Percentiles rank a stretch among this genome's conserved stretches.
Evolutionary conservation across 2,113 vertebrate species (phyloP).

Genomic region (Brachionichthys hirsutus): DNA sequence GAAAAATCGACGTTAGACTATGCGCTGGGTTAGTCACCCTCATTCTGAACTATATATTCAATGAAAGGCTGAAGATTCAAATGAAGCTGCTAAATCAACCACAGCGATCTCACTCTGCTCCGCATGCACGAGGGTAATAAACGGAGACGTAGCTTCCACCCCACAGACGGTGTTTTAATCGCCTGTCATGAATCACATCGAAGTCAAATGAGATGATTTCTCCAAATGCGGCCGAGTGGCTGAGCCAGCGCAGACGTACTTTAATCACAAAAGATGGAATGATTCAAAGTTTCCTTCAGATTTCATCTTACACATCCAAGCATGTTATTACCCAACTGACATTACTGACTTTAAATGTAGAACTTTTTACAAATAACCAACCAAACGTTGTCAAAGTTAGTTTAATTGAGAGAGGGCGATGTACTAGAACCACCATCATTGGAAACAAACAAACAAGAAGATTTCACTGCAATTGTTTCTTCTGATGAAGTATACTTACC

Average conservation of each 20-base stretch:
- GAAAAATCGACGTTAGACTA: slow-evolving; percentile 17
- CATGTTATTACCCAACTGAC: slow-evolving; percentile 31
- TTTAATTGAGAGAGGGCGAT: slow-evolving; percentile 30
- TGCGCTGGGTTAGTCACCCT: slow-evolving; percentile 19
- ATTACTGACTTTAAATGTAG: slow-evolving; percentile 32
- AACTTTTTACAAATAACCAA: slow-evolving; percentile 53
- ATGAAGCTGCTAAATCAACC: slow-evolving; percentile 6
- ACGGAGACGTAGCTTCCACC: slow-evolving; percentile 11
- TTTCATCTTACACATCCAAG: slow-evolving; percentile 33
- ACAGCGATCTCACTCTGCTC: neutral
- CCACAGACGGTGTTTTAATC: neutral
- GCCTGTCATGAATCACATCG: neutral
- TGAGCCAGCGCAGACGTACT: slow-evolving; percentile 28
- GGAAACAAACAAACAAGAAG: slow-evolving; percentile 8
- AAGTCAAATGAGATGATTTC: neutral
- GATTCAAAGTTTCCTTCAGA: slow-evolving; percentile 37
- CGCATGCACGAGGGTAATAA: neutral
- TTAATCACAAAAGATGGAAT: slow-evolving; percentile 27
- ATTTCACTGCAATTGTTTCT: slow-evolving; percentile 38
- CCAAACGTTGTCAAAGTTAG: slow-evolving; percentile 46
- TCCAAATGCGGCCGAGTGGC: slow-evolving; percentile 16
- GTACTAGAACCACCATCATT: slow-evolving; percentile 18
- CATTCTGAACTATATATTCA: slow-evolving; percentile 39
- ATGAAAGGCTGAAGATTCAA: slow-evolving; percentile 2
- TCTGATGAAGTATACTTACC: slow-evolving; percentile 55